Conservation (phyloP, 2,113 vertebrate species). For the Ptyas mucosa region DNA sequence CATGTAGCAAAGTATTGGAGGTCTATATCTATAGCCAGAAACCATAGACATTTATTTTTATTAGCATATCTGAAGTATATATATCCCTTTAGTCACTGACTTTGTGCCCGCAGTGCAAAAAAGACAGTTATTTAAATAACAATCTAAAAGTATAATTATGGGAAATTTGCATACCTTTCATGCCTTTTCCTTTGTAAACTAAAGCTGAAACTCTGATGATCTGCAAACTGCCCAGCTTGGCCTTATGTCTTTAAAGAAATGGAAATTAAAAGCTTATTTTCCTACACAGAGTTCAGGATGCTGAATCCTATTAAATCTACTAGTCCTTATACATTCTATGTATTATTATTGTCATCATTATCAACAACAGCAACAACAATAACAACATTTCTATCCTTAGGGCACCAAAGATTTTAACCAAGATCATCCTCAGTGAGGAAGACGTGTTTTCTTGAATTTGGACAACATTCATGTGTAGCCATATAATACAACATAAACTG, state of each 20-base stretch:
- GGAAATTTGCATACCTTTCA: slow-evolving; percentile 61
- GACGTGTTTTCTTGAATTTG: background rate
- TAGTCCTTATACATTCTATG: background rate
- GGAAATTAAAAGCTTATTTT: background rate
- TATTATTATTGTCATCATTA: background rate
- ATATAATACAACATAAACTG: background rate
- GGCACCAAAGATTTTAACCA: background rate
- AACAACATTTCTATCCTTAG: background rate
- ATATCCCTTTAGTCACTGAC: slow-evolving; percentile 39
- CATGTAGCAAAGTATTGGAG: slow-evolving; percentile 10
- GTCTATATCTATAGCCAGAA: slow-evolving; percentile 48
- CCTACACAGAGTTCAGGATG: background rate
- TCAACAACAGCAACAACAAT: background rate
- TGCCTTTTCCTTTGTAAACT: slow-evolving; percentile 43
- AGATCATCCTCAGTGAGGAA: background rate
- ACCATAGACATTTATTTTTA: slow-evolving; percentile 61
- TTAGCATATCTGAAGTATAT: slow-evolving; percentile 64
- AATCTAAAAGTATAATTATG: slow-evolving; percentile 63
- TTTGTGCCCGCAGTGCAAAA: slow-evolving; percentile 57
- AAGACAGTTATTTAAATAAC: slow-evolving; percentile 65
- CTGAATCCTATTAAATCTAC: background rate
- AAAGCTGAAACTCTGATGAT: background rate
- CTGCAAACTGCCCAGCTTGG: background rate
- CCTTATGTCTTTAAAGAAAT: slow-evolving; percentile 35
- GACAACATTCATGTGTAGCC: background rate